These are phyloP conservation scores for Odontophorus gujanensis DNA, from an alignment of 2,113 vertebrate genomes.

Conservation along the genomic window DNA sequence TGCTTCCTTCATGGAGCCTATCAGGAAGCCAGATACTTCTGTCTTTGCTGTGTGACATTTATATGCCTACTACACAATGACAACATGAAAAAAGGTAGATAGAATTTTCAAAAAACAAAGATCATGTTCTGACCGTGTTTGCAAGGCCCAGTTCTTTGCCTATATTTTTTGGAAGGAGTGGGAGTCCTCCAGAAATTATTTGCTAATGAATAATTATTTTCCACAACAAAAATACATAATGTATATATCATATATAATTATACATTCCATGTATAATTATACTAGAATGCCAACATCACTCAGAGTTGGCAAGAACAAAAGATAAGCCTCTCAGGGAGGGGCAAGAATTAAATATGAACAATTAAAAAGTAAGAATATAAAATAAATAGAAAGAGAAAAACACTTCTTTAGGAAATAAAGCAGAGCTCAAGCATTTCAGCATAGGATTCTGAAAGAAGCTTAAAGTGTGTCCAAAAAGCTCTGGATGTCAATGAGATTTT, in stretches of 20 bases:
- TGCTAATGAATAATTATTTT: not conserved
- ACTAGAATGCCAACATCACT: not conserved
- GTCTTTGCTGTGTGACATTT: not conserved
- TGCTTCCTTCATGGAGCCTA: not conserved
- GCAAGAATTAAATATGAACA: not conserved
- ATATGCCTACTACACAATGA: not conserved
- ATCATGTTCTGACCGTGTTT: not conserved
- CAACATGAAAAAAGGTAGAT: not conserved
- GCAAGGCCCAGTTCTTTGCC: not conserved
- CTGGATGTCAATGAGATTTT: conserved; percentile 13
- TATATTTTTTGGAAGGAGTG: not conserved
- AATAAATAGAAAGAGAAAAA: not conserved
- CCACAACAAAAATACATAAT: too few species aligned
- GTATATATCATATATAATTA: too few species aligned
- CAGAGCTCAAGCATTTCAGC: not conserved
- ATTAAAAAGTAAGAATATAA: not conserved
- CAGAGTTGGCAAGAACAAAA: not conserved
- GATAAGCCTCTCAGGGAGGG: not conserved
- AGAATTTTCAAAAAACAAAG: not conserved
- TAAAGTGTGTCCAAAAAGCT: not conserved
- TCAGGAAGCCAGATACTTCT: not conserved
- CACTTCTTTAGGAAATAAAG: not conserved
- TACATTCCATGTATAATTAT: too few species aligned
- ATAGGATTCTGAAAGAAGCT: not conserved
- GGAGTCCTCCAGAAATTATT: not conserved